phyloP scores from a whole-genome alignment of 2,113 vertebrate species.

The Salminus brasiliensis region DNA sequence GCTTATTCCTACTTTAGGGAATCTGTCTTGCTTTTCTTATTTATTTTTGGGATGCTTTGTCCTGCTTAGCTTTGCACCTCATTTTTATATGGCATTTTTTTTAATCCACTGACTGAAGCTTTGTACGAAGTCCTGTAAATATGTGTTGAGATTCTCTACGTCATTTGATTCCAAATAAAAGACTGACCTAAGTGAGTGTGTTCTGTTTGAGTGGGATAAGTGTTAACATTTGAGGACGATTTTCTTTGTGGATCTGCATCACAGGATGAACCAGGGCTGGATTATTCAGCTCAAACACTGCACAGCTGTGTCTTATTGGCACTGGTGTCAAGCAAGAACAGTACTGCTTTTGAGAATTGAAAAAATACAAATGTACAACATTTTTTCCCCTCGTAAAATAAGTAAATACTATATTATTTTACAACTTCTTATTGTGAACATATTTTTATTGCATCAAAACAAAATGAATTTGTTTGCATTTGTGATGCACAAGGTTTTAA shows the following conservation, averaged over 20 bases:
- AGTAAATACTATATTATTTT: too few relatives aligned
- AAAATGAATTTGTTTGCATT: too few relatives aligned
- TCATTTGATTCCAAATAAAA: background rate
- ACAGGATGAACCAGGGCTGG: background rate
- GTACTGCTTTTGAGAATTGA: too few relatives aligned
- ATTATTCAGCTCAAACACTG: too few relatives aligned
- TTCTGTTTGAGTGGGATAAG: background rate
- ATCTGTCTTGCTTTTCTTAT: background rate
- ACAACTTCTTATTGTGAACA: too few relatives aligned
- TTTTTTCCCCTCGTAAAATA: too few relatives aligned
- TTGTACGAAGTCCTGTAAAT: background rate
- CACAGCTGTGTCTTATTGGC: background rate
- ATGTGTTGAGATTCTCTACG: background rate
- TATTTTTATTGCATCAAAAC: too few relatives aligned
- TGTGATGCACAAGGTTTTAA: too few relatives aligned
- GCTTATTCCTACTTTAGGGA: background rate
- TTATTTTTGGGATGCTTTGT: constrained; percentile 2
- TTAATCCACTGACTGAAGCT: background rate
- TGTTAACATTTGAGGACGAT: background rate
- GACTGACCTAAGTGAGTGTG: background rate
- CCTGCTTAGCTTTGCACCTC: background rate
- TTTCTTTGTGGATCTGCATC: background rate
- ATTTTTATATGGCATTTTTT: background rate
- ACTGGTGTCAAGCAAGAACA: too few relatives aligned
- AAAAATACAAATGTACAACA: too few relatives aligned